Conservation (phyloP, 2,113 vertebrate genomes). For the Oostethus manadensis region DNA sequence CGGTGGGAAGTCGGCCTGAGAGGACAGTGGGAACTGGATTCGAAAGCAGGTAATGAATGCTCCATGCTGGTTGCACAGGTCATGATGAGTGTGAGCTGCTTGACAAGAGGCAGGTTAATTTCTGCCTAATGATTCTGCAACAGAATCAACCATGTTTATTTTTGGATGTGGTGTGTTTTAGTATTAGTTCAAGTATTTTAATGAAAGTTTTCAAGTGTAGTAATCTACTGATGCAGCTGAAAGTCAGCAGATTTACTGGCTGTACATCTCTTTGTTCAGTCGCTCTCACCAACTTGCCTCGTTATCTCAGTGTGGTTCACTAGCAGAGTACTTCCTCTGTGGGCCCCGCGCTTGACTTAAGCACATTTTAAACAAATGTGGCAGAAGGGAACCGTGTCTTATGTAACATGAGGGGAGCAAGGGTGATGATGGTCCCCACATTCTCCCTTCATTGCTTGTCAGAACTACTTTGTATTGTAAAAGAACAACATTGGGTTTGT, state of each 20-base stretch:
- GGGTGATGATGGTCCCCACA: not conserved
- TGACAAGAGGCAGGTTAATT: constrained; percentile 1
- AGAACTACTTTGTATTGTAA: not conserved
- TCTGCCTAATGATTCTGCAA: constrained; percentile 7
- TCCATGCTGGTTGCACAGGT: constrained; percentile 31
- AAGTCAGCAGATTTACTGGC: constrained; percentile 5
- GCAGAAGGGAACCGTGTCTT: constrained; percentile 49
- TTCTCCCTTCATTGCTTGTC: constrained; percentile 1
- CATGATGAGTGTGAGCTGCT: constrained; percentile 13
- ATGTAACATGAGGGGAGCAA: constrained; percentile 56
- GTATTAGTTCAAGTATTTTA: not conserved
- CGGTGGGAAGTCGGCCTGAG: constrained; percentile 64
- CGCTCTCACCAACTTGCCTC: constrained; percentile 39
- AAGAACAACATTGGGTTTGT: constrained; percentile 6
- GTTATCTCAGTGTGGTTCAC: constrained; percentile 42
- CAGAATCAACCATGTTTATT: constrained; percentile 9
- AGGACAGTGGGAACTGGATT: constrained; percentile 24
- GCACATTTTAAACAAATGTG: constrained; percentile 72
- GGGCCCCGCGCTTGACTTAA: constrained; percentile 51
- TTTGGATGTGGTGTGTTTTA: constrained; percentile 23
- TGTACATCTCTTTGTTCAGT: constrained; percentile 11
- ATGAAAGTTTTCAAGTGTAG: not conserved
- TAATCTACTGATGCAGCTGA: not conserved
- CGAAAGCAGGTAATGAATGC: constrained; percentile 74
- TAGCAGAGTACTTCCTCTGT: constrained; percentile 52